Percentiles rank a stretch among this genome's conserved stretches.
Conservation (phyloP, 2,888 invertebrate species). For the Zaprionus lineosus region DNA sequence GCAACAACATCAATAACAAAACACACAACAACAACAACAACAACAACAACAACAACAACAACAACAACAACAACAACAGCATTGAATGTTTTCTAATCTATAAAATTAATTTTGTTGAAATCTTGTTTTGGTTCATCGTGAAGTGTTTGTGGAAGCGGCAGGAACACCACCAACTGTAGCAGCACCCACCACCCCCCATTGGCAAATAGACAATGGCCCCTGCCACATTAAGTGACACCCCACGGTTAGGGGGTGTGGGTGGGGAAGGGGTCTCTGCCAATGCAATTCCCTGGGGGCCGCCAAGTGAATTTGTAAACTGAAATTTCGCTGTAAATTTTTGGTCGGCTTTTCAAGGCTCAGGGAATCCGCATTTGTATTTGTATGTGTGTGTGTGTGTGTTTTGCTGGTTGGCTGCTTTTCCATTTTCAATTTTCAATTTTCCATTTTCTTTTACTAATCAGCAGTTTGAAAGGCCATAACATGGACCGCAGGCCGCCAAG, state of each 20-base stretch:
- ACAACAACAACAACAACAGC: conserved; percentile 1
- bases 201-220: too few species aligned
- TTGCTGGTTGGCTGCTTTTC: conserved; percentile 41
- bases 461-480: conserved; percentile 43
- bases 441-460: conserved; percentile 44
- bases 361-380: neutral
- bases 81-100: conserved; percentile 70
- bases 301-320: conserved; percentile 62
- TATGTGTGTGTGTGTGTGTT: conserved; percentile 7
- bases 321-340: conserved; percentile 63
- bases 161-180: neutral
- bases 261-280: too few species aligned
- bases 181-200: neutral
- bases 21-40: neutral
- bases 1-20: conserved; percentile 3
- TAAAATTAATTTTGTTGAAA: conserved; percentile 75
- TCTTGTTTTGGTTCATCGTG: conserved; percentile 41
- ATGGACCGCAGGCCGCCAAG: conserved; percentile 15
- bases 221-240: too few species aligned
- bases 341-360: too few species aligned
- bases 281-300: conserved; percentile 36
- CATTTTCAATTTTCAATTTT: conserved; percentile 12
- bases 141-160: conserved; percentile 38
- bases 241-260: neutral
- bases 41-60: conserved; percentile 2